Base-by-base conservation (phyloP, 2,113 vertebrate species). In the Xenopus borealis region DNA sequence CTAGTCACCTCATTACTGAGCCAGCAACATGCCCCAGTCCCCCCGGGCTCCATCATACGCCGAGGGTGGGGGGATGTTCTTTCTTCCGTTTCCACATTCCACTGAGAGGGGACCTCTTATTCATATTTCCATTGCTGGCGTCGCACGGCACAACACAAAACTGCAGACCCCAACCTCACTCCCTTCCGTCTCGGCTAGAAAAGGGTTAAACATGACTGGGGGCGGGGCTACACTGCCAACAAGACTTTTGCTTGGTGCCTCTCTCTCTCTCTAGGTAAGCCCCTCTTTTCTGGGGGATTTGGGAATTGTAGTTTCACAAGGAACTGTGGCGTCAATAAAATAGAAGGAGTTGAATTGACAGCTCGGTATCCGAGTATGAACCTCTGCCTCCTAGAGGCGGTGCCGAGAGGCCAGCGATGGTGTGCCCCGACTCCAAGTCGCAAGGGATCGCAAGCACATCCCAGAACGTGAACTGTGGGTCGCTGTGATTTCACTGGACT, bases 221-320 rank as follows among this genome's bases (percentile, higher is more conserved):
- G 73, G 73, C 20, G 73, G 73, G 47, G 73, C 73, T 10, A 69
- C 44, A 44, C 20, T 69, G 73, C 73, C 73, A 75, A 55, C 73
- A n/a, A 57, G 59, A 58, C 73, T 76, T 23, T 16, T 46, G 40
- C 63, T 13, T 46, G 17, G 57, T 7, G 40, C 72, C 58, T 40
- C 46, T 20, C 9, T 46, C 46, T n/a, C 40, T 17, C 23, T 62
- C 19, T 40, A 45, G 4, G 19, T 8, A 12, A 58, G 19, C 44
- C 33, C 64, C 2, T 12, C 11, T 44, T 23, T 66, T 27, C 23
- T 7, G 8, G 12, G 58, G 72, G 66, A 75, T 52, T 40, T 59
- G 66, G 73, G 66, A 69, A 10, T 74, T 67, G 72, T 69, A 76
- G 65, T 76, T 45, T 50, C 18, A 2, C 50, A 14, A 18, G 11